Base-by-base conservation (phyloP, 2,888 invertebrate genomes). In the Candidula unifasciata region DNA sequence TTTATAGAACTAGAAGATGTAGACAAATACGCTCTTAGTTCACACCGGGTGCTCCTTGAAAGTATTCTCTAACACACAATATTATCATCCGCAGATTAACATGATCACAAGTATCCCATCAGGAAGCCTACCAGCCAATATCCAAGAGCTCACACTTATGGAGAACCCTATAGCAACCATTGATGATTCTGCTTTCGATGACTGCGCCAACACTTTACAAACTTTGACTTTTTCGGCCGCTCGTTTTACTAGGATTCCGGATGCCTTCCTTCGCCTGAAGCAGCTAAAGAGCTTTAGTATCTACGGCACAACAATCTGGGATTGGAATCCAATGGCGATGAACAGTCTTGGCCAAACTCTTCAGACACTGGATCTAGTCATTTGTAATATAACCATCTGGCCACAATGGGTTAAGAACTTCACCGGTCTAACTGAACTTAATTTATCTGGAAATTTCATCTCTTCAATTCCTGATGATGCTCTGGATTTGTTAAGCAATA, bases 401-500 rank as follows among this genome's bases (percentile, higher is more conserved):
- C 74, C 74, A 16, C 18, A 18, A 0, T 74, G 74, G 74, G 30
- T 74, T 5, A 52, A 74, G 74, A 18, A 74, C n/a, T 21, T 74
- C 10, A 78, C 60, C 2, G 3, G 35, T 37, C 24, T 78, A 24
- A 64, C n/a, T 0, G 64, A 78, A 10, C 64, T 78, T 16, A 37
- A 18, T 16, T 64, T 78, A n/a, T 37, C 24, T 8, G 10, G 27
- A n/a, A 52, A 64, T 27, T 60, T 3, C 33, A 18, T 78, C 27
- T 35, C 37, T 64, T 78, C 60, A n/a, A 24, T 78, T 66, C 78
- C 78, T 35, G 66, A 60, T 13, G 64, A 30, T n/a, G 64, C 78
- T 13, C 8, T 78, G n/a, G 60, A 60, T 24, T 35, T 2, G 10
- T 24, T 78, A 1, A 18, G n/a, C 2, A 64, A 60, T 35, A 78